Evolutionary conservation across 1,140 invertebrate species (phyloP).

Genomic region (Drosophila nigromelanica): DNA sequence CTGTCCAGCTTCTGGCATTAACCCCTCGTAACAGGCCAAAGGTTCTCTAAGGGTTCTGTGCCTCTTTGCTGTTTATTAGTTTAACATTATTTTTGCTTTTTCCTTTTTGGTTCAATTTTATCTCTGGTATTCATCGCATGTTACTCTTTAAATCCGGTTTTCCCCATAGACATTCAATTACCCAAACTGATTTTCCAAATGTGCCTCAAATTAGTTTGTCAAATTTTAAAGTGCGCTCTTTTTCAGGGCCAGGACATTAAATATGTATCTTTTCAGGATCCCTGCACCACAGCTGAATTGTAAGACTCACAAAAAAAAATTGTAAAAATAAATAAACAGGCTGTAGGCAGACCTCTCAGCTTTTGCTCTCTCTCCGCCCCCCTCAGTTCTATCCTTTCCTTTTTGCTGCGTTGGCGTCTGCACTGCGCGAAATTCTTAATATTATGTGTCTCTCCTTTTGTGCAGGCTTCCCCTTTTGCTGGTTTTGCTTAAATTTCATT

Average conservation of each 20-base stretch:
- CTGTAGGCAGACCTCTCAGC: constrained; percentile 24
- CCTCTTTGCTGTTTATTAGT: constrained; percentile 52
- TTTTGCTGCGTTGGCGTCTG: constrained; percentile 1
- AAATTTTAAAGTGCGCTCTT: constrained; percentile 34
- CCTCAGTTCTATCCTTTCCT: neutral
- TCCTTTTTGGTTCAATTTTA: constrained; percentile 38
- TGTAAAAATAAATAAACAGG: constrained; percentile 27
- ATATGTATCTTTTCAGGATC: constrained; percentile 3
- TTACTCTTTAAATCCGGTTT: constrained; percentile 42
- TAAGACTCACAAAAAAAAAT: constrained; percentile 42
- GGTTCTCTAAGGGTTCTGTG: constrained; percentile 25
- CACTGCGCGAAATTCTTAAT: constrained; percentile 48
- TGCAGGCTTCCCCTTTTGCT: neutral
- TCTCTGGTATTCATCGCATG: constrained; percentile 54
- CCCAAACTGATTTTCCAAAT: constrained; percentile 40
- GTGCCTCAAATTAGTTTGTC: constrained; percentile 63
- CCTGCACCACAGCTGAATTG: constrained; percentile 49
- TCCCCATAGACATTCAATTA: constrained; percentile 35
- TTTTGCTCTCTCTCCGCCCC: neutral
- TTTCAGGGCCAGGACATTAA: constrained; percentile 29
- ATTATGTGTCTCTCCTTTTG: neutral
- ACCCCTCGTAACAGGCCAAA: constrained; percentile 26
- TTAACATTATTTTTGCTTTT: constrained; percentile 54
- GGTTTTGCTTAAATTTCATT: constrained; percentile 64
- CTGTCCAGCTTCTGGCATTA: constrained; percentile 21